Percentiles rank a stretch among this genome's conserved stretches.
phyloP scores from a whole-genome alignment of 2,797 vertebrate species.

The Pangasius sanitwongsei region DNA sequence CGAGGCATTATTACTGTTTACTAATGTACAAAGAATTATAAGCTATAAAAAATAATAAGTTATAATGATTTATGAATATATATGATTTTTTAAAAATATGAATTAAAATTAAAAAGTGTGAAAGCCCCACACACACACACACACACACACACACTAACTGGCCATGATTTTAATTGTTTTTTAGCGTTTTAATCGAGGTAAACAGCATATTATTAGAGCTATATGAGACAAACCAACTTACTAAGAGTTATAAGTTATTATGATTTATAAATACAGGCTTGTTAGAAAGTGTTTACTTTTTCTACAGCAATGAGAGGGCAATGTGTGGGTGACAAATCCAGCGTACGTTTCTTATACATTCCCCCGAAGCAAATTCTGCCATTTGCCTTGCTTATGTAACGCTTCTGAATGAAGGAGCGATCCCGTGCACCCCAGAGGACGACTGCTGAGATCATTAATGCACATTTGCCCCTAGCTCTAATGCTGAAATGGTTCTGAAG shows the following conservation, averaged over 20 bases:
- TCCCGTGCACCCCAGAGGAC: background rate
- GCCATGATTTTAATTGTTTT: too few species aligned
- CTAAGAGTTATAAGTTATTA: too few species aligned
- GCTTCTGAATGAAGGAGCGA: background rate
- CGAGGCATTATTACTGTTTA: too few species aligned
- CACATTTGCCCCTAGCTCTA: background rate
- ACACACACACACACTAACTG: too few species aligned
- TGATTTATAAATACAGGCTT: background rate
- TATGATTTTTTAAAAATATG: too few species aligned
- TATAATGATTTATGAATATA: too few species aligned
- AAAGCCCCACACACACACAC: too few species aligned
- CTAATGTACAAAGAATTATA: too few species aligned
- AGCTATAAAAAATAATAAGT: too few species aligned
- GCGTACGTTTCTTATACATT: background rate
- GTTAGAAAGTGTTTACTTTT: constrained; percentile 1
- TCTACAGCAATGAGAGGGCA: background rate
- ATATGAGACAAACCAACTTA: background rate
- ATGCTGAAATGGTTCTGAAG: constrained; percentile 20
- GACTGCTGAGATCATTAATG: background rate
- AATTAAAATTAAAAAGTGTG: too few species aligned
- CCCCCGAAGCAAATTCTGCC: background rate
- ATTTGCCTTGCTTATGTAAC: constrained; percentile 20
- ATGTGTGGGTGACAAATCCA: background rate
- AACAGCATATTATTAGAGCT: background rate
- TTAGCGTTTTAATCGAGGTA: too few species aligned